These are phyloP conservation scores for Capromys pilorides DNA, from an alignment of 2,797 vertebrate species.

Conservation along the genomic window DNA sequence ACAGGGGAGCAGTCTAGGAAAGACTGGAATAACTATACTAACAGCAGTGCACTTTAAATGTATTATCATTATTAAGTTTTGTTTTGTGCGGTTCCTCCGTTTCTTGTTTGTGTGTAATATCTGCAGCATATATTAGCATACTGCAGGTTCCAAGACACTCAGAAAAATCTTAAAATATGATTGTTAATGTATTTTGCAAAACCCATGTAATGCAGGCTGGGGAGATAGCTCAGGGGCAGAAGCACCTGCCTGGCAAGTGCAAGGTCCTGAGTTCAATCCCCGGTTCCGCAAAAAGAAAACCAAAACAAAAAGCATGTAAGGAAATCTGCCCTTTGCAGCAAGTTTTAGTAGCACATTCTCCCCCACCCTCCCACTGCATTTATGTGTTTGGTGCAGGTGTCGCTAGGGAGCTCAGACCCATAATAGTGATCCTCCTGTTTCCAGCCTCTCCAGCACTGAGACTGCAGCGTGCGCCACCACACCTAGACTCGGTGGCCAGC, in stretches of 20 bases:
- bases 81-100: neutral
- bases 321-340: neutral
- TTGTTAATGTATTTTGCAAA: neutral
- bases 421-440: too few relatives aligned
- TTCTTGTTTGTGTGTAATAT: neutral
- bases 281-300: too few relatives aligned
- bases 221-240: too few relatives aligned
- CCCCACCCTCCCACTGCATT: too few relatives aligned
- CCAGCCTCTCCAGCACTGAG: too few relatives aligned
- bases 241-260: too few relatives aligned
- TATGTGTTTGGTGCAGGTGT: too few relatives aligned
- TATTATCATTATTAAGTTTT: neutral
- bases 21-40: neutral
- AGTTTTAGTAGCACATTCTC: too few relatives aligned
- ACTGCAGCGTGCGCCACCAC: too few relatives aligned
- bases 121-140: neutral
- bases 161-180: conserved; percentile 19
- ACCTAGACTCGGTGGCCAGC: too few relatives aligned
- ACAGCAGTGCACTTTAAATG: neutral
- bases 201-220: neutral
- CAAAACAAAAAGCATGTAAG: neutral
- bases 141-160: neutral
- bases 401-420: too few relatives aligned
- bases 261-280: too few relatives aligned
- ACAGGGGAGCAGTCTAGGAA: neutral